These are phyloP conservation scores for Platerodrilus igneus DNA, from an alignment of 2,888 invertebrate genomes.

Conservation along the genomic window DNA sequence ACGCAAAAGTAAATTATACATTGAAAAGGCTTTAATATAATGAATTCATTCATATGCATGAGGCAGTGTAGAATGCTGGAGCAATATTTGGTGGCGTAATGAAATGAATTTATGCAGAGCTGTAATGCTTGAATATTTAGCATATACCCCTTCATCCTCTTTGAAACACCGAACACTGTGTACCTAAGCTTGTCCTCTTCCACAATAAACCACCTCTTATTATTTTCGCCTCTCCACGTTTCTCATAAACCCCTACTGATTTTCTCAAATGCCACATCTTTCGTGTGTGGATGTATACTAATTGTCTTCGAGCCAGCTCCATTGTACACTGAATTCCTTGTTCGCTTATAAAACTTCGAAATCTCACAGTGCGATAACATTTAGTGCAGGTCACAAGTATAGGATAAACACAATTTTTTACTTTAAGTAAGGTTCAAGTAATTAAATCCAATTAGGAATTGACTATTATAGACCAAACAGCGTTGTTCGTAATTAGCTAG, in stretches of 20 bases:
- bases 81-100: slow-evolving; percentile 62
- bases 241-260: slow-evolving; percentile 12
- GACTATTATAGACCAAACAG: too few species aligned
- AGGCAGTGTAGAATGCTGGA: slow-evolving; percentile 51
- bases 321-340: too few species aligned
- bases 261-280: slow-evolving; percentile 2
- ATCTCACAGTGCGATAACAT: too few species aligned
- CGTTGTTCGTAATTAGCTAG: too few species aligned
- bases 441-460: too few species aligned
- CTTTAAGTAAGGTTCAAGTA: too few species aligned
- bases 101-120: slow-evolving; percentile 64
- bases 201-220: slow-evolving; percentile 36
- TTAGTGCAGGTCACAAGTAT: too few species aligned
- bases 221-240: slow-evolving; percentile 30
- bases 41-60: slow-evolving; percentile 64
- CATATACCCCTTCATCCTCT: slow-evolving; percentile 65
- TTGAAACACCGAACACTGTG: slow-evolving; percentile 45
- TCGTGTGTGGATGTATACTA: slow-evolving; percentile 6
- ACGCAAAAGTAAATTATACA: slow-evolving; percentile 65
- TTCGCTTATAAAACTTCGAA: too few species aligned
- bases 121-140: slow-evolving; percentile 58
- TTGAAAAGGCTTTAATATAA: slow-evolving; percentile 63
- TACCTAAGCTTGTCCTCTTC: slow-evolving; percentile 44
- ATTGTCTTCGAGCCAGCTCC: too few species aligned
- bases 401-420: too few species aligned